These are phyloP conservation scores for Drosophila parabipectinata DNA, from an alignment of 1,140 invertebrate genomes.

Conservation along the genomic window DNA sequence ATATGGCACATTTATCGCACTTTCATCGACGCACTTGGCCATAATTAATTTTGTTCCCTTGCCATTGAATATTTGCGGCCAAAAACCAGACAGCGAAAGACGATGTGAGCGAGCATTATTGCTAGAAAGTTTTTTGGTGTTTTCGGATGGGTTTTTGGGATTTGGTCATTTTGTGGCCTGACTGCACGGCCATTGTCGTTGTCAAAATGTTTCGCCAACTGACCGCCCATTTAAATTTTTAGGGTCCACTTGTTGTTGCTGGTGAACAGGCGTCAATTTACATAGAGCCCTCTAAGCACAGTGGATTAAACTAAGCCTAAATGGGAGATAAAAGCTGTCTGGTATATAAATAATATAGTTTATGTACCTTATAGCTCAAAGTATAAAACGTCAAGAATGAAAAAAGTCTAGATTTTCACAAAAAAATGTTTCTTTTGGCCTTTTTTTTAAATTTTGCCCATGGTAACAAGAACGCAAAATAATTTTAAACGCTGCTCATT, in stretches of 20 bases:
- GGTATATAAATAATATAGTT: slow-evolving; percentile 23
- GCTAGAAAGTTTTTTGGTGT: slow-evolving; percentile 68
- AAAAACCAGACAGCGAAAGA: slow-evolving; percentile 26
- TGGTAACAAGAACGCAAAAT: slow-evolving; percentile 47
- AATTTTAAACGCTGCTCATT: slow-evolving; percentile 77
- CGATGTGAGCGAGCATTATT: slow-evolving; percentile 64
- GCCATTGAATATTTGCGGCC: slow-evolving; percentile 26
- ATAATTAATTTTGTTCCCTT: slow-evolving; percentile 73
- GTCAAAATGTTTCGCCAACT: slow-evolving; percentile 74
- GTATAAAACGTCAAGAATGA: background rate
- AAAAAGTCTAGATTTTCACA: background rate
- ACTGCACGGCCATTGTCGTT: slow-evolving; percentile 42
- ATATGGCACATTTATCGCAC: slow-evolving; percentile 63
- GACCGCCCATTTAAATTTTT: slow-evolving; percentile 73
- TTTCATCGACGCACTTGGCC: slow-evolving; percentile 77
- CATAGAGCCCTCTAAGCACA: slow-evolving; percentile 22
- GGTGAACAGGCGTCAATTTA: slow-evolving; percentile 32
- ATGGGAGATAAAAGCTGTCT: slow-evolving; percentile 7
- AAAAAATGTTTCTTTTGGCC: background rate
- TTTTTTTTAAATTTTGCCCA: slow-evolving; percentile 13
- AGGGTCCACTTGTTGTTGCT: slow-evolving; percentile 31
- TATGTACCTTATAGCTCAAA: slow-evolving; percentile 1
- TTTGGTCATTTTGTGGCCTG: slow-evolving; percentile 1
- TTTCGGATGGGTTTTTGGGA: slow-evolving; percentile 36
- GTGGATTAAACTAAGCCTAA: slow-evolving; percentile 3